Percentiles rank a stretch among this genome's conserved stretches.
These are phyloP conservation scores for Sycobia sp. DNA, from an alignment of 1,140 invertebrate species.

Conservation along the genomic window DNA sequence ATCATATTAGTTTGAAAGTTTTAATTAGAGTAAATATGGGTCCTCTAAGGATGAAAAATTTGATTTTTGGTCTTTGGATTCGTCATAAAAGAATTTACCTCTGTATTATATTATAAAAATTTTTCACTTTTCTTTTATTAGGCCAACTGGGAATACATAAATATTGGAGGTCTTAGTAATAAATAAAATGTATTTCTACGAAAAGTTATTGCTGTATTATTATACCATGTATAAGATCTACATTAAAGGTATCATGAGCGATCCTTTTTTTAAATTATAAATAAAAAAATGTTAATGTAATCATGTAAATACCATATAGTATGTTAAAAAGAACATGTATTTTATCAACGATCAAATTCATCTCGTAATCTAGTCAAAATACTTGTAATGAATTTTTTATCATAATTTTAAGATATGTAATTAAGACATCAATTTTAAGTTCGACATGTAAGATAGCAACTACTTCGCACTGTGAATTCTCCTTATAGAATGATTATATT, in stretches of 20 bases:
- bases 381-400: not conserved
- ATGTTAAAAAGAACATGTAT: not conserved
- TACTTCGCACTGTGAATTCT: no score
- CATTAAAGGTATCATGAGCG: not conserved
- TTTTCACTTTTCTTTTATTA: slow-evolving; percentile 38
- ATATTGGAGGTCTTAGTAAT: slow-evolving; percentile 48
- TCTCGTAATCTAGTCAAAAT: not conserved
- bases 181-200: no score
- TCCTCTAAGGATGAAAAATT: no score
- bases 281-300: not conserved
- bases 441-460: no score
- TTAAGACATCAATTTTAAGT: no score
- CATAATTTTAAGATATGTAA: not conserved
- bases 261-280: not conserved
- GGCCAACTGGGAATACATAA: slow-evolving; percentile 60
- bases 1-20: no score
- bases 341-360: not conserved
- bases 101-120: slow-evolving; percentile 4
- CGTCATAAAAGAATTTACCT: no score
- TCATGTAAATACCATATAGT: not conserved
- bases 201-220: no score
- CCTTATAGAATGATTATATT: no score
- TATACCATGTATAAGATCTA: no score
- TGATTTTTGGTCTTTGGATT: no score
- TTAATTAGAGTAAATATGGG: no score